Base-by-base conservation (phyloP, 2,113 vertebrate species). In the Mastomys natalensis region DNA sequence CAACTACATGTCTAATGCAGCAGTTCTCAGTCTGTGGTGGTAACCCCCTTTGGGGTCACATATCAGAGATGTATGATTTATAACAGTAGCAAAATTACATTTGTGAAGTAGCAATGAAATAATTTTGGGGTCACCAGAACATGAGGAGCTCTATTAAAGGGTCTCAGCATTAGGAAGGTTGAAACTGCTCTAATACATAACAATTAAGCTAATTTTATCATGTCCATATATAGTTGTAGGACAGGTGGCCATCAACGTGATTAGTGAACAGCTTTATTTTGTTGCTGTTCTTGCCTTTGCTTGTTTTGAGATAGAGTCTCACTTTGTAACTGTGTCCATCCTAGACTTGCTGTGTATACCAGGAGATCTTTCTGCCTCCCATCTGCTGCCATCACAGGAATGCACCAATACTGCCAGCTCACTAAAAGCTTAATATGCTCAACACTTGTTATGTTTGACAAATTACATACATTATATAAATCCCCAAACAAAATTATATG, bases 121-220 rank as follows among this genome's bases (percentile, higher is more conserved):
- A 58, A 58, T 26, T 82, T 58, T 31, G 17, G 31, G 34, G 19
- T 81, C 34, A 81, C 77, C 51, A 81, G 10, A 22, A 55, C 74
- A 77, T 34, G 66, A 68, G 66, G 29, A 34, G 37, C 77, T 80
- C 9, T 55, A 80, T 22, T 55, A 80, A 80, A 53, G 31, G 77
- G 17, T 48, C 21, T 10, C 13, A 53, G 31, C 11, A 55, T 34
- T 21, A 34, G 5, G 76, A 78, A 80, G 77, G 31, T 80, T 80
- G 74, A 48, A 45, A 45, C 24, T 31, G 43, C 43, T 76, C 43
- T 76, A 76, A 76, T 17, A 77, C 1, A 51, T 77, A 77, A 48
- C 45, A 85, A 92, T 31, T 92, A 77, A 89, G 70, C n/a, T 89
- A 94, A 94, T 48, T 89, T 89, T 29, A 92, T 40, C 31, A 92